Conservation (phyloP, 2,888 invertebrate genomes). For the Gymnocheta viridis region DNA sequence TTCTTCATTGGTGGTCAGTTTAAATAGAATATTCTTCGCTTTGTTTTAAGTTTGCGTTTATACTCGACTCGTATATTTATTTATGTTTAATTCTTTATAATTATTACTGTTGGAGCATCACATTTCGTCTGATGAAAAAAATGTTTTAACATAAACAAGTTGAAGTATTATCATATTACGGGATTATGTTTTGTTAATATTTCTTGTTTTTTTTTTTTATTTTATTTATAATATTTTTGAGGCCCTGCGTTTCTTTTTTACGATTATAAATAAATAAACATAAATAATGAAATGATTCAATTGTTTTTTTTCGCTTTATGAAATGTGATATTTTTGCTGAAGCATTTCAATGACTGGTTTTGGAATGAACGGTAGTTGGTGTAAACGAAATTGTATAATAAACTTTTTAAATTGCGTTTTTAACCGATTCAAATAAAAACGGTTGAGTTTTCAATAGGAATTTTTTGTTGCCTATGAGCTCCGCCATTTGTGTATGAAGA, state of each 20-base stretch:
- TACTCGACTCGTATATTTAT: constrained; percentile 5
- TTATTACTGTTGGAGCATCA: constrained; percentile 53
- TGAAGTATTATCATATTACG: constrained; percentile 68
- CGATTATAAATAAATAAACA: constrained; percentile 51
- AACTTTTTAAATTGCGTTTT: constrained; percentile 7
- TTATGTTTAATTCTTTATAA: constrained; percentile 65
- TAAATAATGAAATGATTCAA: constrained; percentile 57
- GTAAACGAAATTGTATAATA: constrained; percentile 49
- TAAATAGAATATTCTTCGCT: constrained; percentile 13
- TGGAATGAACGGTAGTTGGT: constrained; percentile 65
- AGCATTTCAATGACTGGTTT: constrained; percentile 51
- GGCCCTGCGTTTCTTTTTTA: constrained; percentile 32
- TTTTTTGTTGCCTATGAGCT: no score
- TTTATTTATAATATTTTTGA: no score
- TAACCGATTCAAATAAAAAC: no score
- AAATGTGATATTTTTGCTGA: constrained; percentile 66
- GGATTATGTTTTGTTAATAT: constrained; percentile 65
- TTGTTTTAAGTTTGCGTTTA: constrained; percentile 49
- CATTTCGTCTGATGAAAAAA: constrained; percentile 42
- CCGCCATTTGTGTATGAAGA: no score
- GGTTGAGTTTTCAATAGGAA: no score
- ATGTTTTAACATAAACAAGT: constrained; percentile 61
- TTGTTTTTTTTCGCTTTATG: constrained; percentile 53
- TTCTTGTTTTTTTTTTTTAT: constrained; percentile 19
- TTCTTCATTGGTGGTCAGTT: constrained; percentile 61